These are phyloP conservation scores for Pristionchus maxplancki DNA, from an alignment of 2,888 invertebrate species.

Conservation along the genomic window DNA sequence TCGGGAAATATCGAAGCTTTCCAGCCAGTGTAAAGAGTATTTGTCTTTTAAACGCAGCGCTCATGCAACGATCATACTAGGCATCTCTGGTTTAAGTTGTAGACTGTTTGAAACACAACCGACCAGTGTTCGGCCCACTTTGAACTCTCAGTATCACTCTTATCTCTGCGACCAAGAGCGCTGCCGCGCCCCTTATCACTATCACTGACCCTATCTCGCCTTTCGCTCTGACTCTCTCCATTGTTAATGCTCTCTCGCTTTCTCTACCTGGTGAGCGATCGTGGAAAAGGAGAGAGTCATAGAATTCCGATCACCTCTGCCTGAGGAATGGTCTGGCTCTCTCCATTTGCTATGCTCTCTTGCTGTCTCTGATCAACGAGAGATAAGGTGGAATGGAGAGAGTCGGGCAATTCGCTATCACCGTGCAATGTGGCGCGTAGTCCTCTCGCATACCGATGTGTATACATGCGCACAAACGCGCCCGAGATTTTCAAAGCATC, in stretches of 20 bases:
- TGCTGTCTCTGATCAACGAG: neutral
- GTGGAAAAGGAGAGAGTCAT: neutral
- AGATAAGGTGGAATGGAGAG: neutral
- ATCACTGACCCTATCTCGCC: neutral
- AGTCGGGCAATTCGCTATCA: neutral
- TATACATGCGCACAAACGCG: neutral
- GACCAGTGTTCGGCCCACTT: neutral
- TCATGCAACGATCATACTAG: too few species aligned
- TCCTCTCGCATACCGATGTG: neutral
- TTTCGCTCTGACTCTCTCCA: neutral
- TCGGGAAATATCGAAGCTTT: too few species aligned
- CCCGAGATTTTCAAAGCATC: neutral
- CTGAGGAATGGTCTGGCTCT: too few species aligned
- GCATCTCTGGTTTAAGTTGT: too few species aligned
- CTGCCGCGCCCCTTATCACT: neutral
- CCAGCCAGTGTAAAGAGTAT: too few species aligned
- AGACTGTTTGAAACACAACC: neutral
- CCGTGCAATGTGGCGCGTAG: slow-evolving; percentile 34
- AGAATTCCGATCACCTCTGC: neutral
- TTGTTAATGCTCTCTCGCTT: neutral
- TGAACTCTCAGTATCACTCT: neutral
- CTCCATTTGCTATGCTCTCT: neutral
- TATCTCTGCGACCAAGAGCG: neutral
- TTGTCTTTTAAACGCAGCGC: too few species aligned
- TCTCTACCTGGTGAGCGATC: neutral